phyloP scores from a whole-genome alignment of 2,888 invertebrate genomes.

The Lepidochitona cinerea region DNA sequence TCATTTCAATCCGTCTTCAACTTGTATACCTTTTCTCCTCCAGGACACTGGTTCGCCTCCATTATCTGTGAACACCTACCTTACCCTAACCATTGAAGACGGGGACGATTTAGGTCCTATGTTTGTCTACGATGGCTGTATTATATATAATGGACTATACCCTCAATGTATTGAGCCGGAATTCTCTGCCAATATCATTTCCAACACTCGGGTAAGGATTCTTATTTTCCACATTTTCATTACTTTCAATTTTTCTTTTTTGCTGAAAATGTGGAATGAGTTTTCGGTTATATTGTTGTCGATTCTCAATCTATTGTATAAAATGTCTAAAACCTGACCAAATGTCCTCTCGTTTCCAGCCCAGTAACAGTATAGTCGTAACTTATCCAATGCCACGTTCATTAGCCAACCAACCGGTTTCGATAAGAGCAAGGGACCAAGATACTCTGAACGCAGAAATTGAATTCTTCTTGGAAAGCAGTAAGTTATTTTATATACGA shows the following conservation, averaged over 20 bases:
- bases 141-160: slow-evolving; percentile 16
- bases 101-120: slow-evolving; percentile 40
- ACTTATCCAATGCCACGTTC: not conserved
- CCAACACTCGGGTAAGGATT: slow-evolving; percentile 25
- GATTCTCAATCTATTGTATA: no score
- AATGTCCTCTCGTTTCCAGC: no score
- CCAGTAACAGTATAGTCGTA: not conserved
- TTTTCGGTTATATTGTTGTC: no score
- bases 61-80: slow-evolving; percentile 13
- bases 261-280: no score
- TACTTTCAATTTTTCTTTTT: no score
- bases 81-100: slow-evolving; percentile 37
- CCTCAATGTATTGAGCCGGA: slow-evolving; percentile 30
- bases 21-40: no score
- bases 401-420: not conserved
- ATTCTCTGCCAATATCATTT: slow-evolving; percentile 28
- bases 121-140: slow-evolving; percentile 36
- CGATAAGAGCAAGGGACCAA: slow-evolving; percentile 40
- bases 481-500: no score
- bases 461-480: slow-evolving; percentile 29
- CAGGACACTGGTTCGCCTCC: not conserved
- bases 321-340: no score
- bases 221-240: no score
- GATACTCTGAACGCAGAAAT: slow-evolving; percentile 42
- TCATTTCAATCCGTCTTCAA: no score